Base-by-base conservation (phyloP, 1,140 invertebrate genomes). In the Campoletis sonorensis region DNA sequence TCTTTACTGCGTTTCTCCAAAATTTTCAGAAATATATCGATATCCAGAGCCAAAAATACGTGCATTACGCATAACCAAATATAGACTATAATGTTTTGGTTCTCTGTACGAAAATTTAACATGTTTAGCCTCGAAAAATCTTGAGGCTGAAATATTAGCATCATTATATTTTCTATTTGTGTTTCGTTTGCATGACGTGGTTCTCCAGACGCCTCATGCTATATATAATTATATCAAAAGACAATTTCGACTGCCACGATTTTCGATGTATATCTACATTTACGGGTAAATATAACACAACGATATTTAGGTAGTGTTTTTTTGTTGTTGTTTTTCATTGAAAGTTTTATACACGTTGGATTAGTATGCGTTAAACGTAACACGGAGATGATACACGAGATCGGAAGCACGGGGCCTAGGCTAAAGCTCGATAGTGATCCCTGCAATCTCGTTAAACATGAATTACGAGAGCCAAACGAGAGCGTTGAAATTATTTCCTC, bases 391-490 rank as follows among this genome's bases (percentile, higher is more conserved):
- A 58, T 58, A 21, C 18, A 23, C 54, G 54, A n/a, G 54, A 58
- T 58, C 54, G 54, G 21, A 58, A 58, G 18, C 54, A 58, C 18
- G 5, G 21, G 16, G 54, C 18, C 16, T 23, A 58, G 18, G 54
- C 21, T 58, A n/a, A 58, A 58, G 54, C 21, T 58, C 21, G 54
- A 58, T 58, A 58, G 54, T n/a, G 54, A 58, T 58, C 18, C 18
- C 54, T n/a, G 16, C 18, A 58, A 58, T 58, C 54, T 58, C 54
- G 54, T 58, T 58, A 58, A 58, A 1, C 54, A 23, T 58, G 21
- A 58, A 58, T 58, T 58, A 58, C 54, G 54, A 58, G 54, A 58
- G 54, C 54, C 54, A 58, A 18, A 18, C 54, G 54, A 58, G 54
- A 58, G 54, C 54, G 54, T 58, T n/a, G 54, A 58, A 58, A 58